Conservation (phyloP, 2,888 invertebrate genomes). For the Ormyrus thymus region DNA sequence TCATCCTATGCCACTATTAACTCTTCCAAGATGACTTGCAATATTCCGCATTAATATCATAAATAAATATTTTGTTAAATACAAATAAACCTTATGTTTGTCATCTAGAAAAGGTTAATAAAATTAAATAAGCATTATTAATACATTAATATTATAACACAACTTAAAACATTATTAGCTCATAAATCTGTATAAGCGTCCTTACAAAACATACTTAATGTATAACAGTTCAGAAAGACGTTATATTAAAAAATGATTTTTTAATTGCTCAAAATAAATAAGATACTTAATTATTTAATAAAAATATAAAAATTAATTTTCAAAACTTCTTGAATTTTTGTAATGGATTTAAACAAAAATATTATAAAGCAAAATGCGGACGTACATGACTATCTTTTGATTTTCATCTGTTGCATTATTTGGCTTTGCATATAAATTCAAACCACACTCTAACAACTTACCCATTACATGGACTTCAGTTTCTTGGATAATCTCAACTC, state of each 20-base stretch:
- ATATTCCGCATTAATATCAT: neutral
- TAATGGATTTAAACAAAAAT: neutral
- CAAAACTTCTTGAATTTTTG: no score
- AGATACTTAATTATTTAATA: no score
- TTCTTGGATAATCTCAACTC: slow-evolving; percentile 74
- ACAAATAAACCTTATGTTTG: neutral
- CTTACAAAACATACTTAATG: neutral
- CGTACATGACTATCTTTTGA: slow-evolving; percentile 13
- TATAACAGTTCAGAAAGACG: no score
- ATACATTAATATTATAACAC: slow-evolving; percentile 4
- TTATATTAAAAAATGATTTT: no score
- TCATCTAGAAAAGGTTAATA: neutral
- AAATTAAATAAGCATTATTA: neutral
- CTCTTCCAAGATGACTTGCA: neutral
- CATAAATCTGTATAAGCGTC: neutral
- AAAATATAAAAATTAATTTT: no score
- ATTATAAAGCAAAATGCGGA: slow-evolving; percentile 24
- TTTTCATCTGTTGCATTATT: slow-evolving; percentile 29
- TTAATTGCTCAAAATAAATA: no score
- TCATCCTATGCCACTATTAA: neutral
- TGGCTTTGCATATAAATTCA: slow-evolving; percentile 54
- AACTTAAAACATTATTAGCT: neutral
- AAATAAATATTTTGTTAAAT: neutral
- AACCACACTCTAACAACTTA: slow-evolving; percentile 72
- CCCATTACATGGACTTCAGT: slow-evolving; percentile 75